Evolutionary conservation across 37 sponge, comb jelly and placozoan genomes (phyloP), one percentile per base, ranked within the genome.

Genomic region (Trichoplax adhaerens): DNA sequence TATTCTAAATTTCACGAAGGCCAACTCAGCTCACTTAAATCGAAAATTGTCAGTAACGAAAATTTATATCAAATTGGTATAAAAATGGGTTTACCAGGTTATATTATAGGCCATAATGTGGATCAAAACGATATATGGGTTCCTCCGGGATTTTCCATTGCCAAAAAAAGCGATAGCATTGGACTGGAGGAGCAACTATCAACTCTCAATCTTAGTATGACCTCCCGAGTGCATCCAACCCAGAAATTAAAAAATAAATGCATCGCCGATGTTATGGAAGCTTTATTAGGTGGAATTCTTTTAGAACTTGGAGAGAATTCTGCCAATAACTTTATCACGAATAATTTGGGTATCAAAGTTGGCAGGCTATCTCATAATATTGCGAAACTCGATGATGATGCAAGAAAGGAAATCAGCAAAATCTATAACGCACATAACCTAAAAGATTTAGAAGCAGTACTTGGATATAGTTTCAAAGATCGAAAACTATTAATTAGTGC

Each of bases 201-300:
- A 66, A 12, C 52, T 0, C 51, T 51, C 29, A 29, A 29, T 29
- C 29, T 29, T 29, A 29, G 29, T 29, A 29, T 29, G 29, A 29
- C 29, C 29, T 29, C 29, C 29, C 29, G 29, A 29, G 29, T 29
- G 29, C 29, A 29, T 29, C 29, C 29, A 29, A 29, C 29, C 56
- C 94, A 89, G 54, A 69, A 57, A n/a, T 51, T 97, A n/a, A 58
- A 79, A 55, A 92, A 84, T 71, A 98, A 98, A 60, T 78, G 83
- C 46, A 76, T 93, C 54, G 99, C 99, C 0, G 99, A 98, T 67
- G 78, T 81, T 50, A 71, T 89, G 65, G 99, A 98, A 67, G 79
- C 90, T 50, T 74, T 98, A 29, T 65, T 89, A 52, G 91, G 94
- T 61, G 81, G 29, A 29, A 29, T 29, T 29, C 29, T 29, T 29